Conservation (phyloP, 2,888 invertebrate species). For the Callyntrura sp. region DNA sequence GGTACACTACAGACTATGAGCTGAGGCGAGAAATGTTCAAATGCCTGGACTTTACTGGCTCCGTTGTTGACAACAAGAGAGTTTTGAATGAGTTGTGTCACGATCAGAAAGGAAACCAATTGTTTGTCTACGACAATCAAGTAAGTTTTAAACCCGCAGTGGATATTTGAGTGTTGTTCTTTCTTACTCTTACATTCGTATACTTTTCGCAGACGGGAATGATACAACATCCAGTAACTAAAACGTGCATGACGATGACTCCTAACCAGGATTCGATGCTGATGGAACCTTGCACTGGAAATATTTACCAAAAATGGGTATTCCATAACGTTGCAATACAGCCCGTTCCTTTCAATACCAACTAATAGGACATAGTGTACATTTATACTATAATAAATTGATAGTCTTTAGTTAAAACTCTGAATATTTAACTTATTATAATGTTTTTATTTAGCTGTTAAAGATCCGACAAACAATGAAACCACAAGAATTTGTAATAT, state of each 20-base stretch:
- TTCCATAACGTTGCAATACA: neutral
- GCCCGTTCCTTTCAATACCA: neutral
- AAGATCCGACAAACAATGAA: too few relatives aligned
- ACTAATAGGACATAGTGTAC: neutral
- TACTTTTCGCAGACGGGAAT: conserved; percentile 22
- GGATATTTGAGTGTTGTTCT: neutral
- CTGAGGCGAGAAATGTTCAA: conserved; percentile 35
- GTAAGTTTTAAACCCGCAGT: conserved; percentile 84
- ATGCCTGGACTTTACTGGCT: conserved; percentile 88
- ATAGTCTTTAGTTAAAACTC: too few relatives aligned
- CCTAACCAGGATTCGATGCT: neutral
- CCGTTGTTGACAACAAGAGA: conserved; percentile 88
- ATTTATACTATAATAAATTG: neutral
- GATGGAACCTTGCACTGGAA: conserved; percentile 34
- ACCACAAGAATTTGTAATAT: too few relatives aligned
- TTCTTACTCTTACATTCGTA: neutral
- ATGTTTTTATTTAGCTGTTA: too few relatives aligned
- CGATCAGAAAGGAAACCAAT: conserved; percentile 98
- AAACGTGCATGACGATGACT: conserved; percentile 53
- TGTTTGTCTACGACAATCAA: conserved; percentile 95
- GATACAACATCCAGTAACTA: conserved; percentile 35
- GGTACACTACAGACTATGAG: conserved; percentile 57
- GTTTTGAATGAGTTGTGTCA: conserved; percentile 89
- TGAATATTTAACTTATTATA: too few relatives aligned
- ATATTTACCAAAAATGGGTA: conserved; percentile 19